Evolutionary conservation across 2,888 invertebrate species (phyloP).

Genomic region (Cosmopolites sordidus): DNA sequence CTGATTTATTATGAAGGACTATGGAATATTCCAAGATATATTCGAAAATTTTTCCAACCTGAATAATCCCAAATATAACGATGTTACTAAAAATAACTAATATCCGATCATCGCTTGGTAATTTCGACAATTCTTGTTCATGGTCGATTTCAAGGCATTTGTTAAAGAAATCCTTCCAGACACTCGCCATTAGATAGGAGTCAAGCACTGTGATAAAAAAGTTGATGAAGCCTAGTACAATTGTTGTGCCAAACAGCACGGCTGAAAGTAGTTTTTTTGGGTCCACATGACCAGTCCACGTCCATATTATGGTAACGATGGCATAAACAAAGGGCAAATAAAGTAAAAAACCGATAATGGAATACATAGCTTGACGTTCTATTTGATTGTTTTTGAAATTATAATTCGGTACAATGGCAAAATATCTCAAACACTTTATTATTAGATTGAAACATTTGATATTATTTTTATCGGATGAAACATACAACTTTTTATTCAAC

Average conservation of each 20-base stretch:
- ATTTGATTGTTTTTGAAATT: neutral
- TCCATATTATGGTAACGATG: too few species aligned
- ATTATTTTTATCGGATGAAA: neutral
- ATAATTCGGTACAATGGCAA: neutral
- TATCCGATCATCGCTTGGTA: too few species aligned
- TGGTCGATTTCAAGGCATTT: too few species aligned
- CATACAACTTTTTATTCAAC: neutral
- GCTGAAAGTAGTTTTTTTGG: too few species aligned
- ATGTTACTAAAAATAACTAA: too few species aligned
- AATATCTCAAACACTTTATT: neutral
- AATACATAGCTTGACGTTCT: neutral
- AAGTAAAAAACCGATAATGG: neutral
- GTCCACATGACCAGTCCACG: too few species aligned
- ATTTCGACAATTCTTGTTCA: too few species aligned
- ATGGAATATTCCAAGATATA: too few species aligned
- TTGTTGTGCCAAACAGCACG: neutral
- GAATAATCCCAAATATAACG: too few species aligned
- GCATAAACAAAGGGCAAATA: neutral
- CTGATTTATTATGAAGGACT: too few species aligned
- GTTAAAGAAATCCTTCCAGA: neutral
- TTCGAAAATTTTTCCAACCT: too few species aligned
- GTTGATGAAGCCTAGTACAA: neutral
- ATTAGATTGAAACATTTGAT: neutral
- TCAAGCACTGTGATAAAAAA: neutral
- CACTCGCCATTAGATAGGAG: neutral